Conservation (phyloP, 2,888 invertebrate species). For the Harmothoe impar region DNA sequence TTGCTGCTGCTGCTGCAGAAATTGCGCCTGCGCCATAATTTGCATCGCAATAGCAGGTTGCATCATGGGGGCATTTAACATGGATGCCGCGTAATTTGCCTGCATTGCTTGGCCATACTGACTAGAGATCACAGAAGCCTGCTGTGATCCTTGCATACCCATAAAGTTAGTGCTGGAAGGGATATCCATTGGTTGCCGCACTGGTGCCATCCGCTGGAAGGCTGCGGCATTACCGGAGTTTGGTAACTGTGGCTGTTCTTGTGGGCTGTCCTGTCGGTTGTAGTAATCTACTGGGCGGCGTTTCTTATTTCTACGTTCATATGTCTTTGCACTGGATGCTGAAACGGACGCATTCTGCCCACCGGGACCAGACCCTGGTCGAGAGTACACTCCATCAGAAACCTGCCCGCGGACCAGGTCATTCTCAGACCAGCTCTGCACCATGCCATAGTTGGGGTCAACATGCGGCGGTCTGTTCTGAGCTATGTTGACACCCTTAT, state of each 20-base stretch:
- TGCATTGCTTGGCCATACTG: conserved; percentile 30
- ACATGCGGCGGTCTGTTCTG: not conserved
- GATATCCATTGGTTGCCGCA: conserved; percentile 33
- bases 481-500: not conserved
- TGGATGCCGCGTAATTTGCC: not conserved
- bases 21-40: not conserved
- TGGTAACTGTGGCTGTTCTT: not conserved
- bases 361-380: not conserved
- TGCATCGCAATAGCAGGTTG: not conserved
- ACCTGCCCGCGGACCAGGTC: conserved; percentile 49
- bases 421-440: conserved; percentile 41
- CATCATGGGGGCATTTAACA: not conserved
- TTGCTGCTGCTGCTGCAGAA: not conserved
- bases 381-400: conserved; percentile 33
- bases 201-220: conserved; percentile 17
- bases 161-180: not conserved
- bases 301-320: conserved; percentile 68
- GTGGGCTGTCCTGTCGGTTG: conserved; percentile 18
- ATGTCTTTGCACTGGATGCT: conserved; percentile 3
- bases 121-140: conserved; percentile 50
- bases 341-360: not conserved
- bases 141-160: not conserved
- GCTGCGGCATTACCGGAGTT: not conserved
- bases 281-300: conserved; percentile 67
- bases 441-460: conserved; percentile 7